phyloP scores from a whole-genome alignment of 2,797 vertebrate genomes.

The Synaphobranchus kaupii region DNA sequence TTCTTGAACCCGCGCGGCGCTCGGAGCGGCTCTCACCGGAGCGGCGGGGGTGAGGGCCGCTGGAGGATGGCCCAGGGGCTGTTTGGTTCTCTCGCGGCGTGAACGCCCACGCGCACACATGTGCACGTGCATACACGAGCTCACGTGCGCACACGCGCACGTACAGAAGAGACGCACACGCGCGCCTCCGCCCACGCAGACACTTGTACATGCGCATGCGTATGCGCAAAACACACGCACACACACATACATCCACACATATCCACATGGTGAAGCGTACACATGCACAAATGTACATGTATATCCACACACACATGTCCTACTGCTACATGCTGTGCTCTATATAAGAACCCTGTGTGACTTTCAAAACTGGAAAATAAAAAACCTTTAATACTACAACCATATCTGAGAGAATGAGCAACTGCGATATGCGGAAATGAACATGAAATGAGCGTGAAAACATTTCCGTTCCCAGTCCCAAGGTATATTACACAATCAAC shows the following conservation, averaged over 20 bases:
- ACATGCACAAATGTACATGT: neutral
- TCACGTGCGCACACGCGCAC: neutral
- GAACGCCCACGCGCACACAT: neutral
- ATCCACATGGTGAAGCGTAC: neutral
- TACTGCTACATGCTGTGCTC: neutral
- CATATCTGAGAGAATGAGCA: neutral
- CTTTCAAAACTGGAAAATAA: neutral
- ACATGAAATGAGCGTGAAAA: conserved; percentile 34
- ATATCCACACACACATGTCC: neutral
- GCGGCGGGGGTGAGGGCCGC: conserved; percentile 53
- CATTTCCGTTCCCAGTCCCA: neutral
- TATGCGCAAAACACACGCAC: neutral
- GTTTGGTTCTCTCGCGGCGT: neutral
- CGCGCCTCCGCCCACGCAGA: neutral
- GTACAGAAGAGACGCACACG: neutral
- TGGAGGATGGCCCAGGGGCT: conserved; percentile 25
- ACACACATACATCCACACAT: neutral
- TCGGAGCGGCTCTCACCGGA: conserved; percentile 41
- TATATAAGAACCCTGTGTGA: neutral
- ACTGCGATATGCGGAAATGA: conserved; percentile 45
- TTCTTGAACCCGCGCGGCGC: conserved; percentile 60
- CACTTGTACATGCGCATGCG: neutral
- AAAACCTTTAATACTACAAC: too few species aligned
- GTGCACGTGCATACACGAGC: too few species aligned
- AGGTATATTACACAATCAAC: neutral